Conservation (phyloP, 2,888 invertebrate genomes). For the Machimus rusticus region DNA sequence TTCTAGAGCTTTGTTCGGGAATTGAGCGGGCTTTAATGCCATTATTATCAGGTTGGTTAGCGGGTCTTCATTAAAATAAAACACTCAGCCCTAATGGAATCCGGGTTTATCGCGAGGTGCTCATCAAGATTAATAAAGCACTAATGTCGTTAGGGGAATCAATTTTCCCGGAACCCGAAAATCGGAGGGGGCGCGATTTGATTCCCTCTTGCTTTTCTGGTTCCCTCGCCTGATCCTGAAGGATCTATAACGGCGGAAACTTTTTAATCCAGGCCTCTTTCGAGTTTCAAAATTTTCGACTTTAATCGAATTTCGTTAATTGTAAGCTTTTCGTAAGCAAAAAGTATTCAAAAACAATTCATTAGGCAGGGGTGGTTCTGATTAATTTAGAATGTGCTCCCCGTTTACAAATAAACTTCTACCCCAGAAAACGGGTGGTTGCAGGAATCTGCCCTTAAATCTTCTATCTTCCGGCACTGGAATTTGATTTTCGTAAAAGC, state of each 20-base stretch:
- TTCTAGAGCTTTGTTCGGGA: neutral
- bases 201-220: neutral
- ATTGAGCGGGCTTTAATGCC: conserved; percentile 13
- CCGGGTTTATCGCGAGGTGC: neutral
- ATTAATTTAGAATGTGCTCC: neutral
- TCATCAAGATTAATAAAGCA: conserved; percentile 26
- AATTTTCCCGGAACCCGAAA: neutral
- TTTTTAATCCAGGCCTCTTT: neutral
- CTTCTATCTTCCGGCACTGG: neutral
- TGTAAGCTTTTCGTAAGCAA: neutral
- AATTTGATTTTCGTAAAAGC: neutral
- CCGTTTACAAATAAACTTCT: neutral
- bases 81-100: conserved; percentile 11
- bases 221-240: neutral
- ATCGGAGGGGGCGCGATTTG: neutral
- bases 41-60: neutral
- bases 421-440: neutral
- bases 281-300: neutral
- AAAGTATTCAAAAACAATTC: neutral
- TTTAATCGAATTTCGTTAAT: neutral
- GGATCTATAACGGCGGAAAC: neutral
- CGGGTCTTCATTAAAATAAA: conserved; percentile 22
- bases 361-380: neutral
- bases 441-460: neutral
- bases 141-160: conserved; percentile 1